Evolutionary conservation across 2,113 vertebrate species (phyloP).

Genomic region (Uropsilus gracilis): DNA sequence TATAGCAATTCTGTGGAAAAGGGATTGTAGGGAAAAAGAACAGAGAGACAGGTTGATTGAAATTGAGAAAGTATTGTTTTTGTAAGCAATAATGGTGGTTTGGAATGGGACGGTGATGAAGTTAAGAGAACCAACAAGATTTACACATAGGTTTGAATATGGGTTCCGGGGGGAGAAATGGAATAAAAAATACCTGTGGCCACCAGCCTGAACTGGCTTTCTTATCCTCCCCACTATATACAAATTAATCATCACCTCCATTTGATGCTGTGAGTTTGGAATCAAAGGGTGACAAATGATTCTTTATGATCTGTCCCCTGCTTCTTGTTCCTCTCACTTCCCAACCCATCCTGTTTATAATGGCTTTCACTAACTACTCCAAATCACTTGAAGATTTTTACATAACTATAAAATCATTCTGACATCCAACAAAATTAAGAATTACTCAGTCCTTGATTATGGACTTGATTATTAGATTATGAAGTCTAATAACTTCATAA

Average conservation of each 20-base stretch:
- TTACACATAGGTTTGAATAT: neutral
- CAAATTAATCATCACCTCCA: neutral
- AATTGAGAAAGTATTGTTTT: neutral
- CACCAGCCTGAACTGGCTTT: neutral
- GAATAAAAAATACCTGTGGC: slow-evolving; percentile 24
- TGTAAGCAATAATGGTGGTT: neutral
- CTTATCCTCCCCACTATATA: neutral
- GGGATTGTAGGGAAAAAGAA: neutral
- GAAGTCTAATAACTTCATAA: slow-evolving; percentile 23
- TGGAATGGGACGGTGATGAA: neutral
- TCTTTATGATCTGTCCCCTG: slow-evolving; percentile 2
- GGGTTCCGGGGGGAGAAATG: neutral
- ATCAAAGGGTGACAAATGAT: neutral
- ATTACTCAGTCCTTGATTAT: neutral
- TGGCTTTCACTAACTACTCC: neutral
- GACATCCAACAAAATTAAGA: neutral
- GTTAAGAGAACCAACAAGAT: neutral
- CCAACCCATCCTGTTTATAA: neutral
- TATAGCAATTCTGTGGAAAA: neutral
- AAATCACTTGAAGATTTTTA: neutral
- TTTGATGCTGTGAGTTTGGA: neutral
- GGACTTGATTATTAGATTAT: no score
- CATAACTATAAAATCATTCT: slow-evolving; percentile 16
- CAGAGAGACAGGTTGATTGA: neutral
- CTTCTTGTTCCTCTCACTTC: neutral